Conservation (phyloP, 2,888 invertebrate genomes). For the Caenorhabditis sp. region DNA sequence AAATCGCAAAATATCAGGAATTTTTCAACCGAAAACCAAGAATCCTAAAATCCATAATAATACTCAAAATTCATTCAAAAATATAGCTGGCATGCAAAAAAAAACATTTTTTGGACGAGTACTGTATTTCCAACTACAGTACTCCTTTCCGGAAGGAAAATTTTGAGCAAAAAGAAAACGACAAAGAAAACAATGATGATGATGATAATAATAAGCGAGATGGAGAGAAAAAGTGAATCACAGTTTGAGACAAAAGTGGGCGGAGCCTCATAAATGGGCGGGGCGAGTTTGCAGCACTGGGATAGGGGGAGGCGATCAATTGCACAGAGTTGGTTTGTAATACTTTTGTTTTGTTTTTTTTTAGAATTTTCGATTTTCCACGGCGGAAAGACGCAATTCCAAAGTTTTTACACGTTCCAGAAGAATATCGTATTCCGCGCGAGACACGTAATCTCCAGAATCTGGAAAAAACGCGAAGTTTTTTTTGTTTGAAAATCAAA, state of each 20-base stretch:
- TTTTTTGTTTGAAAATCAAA: background rate
- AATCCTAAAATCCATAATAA: slow-evolving; percentile 4
- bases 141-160: background rate
- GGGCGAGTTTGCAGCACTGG: background rate
- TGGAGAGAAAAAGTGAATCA: background rate
- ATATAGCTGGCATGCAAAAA: background rate
- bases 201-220: background rate
- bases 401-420: slow-evolving; percentile 27
- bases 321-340: background rate
- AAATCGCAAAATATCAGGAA: background rate
- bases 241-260: background rate
- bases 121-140: background rate
- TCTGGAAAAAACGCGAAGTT: background rate
- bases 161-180: background rate
- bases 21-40: background rate
- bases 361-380: background rate
- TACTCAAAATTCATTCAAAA: background rate
- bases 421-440: slow-evolving; percentile 32
- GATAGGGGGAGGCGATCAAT: background rate
- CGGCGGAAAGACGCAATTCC: slow-evolving; percentile 17
- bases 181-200: background rate
- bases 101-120: background rate
- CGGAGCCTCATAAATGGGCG: background rate
- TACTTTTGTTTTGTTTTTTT: background rate
- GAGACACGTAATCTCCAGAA: slow-evolving; percentile 19